Base-by-base conservation (phyloP, 1,140 invertebrate genomes). In the Drosophila murphyi region DNA sequence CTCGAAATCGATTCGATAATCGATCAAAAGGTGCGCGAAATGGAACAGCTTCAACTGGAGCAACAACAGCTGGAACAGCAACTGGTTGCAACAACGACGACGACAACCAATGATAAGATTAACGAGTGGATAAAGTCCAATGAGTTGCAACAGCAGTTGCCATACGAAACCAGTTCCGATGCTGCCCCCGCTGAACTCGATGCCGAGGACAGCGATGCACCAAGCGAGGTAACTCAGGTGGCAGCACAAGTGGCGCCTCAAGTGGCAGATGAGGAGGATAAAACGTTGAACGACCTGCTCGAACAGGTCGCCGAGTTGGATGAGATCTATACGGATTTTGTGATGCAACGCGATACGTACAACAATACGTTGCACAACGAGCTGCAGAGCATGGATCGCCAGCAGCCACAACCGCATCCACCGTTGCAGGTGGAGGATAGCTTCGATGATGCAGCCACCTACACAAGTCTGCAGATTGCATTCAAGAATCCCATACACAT, bases 401-500 rank as follows among this genome's bases (percentile, higher is more conserved):
- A 20, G 20, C 20, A 20, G 20, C 20, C 20, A 20, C 20, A 20
- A 20, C 20, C 20, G 20, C 20, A 20, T 20, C 78, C 71, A 0
- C 91, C 93, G 67, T 93, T 95, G 92, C 93, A 94, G 4, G 74
- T 94, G 5, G 95, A 96, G 39, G 95, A 95, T 34, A 92, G 91
- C 37, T 95, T 96, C 70, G 95, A 95, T 76, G 96, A 97, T 80
- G 94, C 95, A 59, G 95, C 95, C 56, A 96, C 96, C 0, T 97
- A 97, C 72, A 96, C 96, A 0, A 97, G 96, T 85, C 92, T 97
- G 48, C 96, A 97, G 88, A 94, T 97, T 85, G 97, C 97, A 0
- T 97, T 97, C 94, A 97, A 96, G 93, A 97, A 97, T 93, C 96
- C 96, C 0, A 90, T 97, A 1, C 82, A 94, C 5, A 94, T 96